A percentile compares a stretch with the other conserved stretches of the same genome.
Evolutionary conservation across 1,140 invertebrate species (phyloP).

Genomic region (Bombyx mori): ASM3026992v2 NC_085107.1:10930001-10930500

Average conservation of each 20-base stretch:
- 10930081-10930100: no score
- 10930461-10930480: constrained; percentile 58
- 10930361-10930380: background rate
- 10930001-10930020: no score
- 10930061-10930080: no score
- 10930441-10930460: constrained; percentile 52
- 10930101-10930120: no score
- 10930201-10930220: constrained; percentile 83
- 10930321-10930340: constrained; percentile 46
- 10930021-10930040: no score
- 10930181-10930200: constrained; percentile 93
- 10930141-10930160: background rate
- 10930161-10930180: constrained; percentile 50
- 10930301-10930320: constrained; percentile 49
- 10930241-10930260: constrained; percentile 90
- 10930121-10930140: no score
- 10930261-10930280: constrained; percentile 89
- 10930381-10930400: background rate
- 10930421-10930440: constrained; percentile 51
- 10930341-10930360: constrained; percentile 34
- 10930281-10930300: constrained; percentile 73
- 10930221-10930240: constrained; percentile 86
- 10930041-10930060: no score
- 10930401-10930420: background rate
- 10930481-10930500: constrained; percentile 39